phyloP scores from a whole-genome alignment of 2,888 invertebrate species.

The Hydroisotoma schaefferi region DNA sequence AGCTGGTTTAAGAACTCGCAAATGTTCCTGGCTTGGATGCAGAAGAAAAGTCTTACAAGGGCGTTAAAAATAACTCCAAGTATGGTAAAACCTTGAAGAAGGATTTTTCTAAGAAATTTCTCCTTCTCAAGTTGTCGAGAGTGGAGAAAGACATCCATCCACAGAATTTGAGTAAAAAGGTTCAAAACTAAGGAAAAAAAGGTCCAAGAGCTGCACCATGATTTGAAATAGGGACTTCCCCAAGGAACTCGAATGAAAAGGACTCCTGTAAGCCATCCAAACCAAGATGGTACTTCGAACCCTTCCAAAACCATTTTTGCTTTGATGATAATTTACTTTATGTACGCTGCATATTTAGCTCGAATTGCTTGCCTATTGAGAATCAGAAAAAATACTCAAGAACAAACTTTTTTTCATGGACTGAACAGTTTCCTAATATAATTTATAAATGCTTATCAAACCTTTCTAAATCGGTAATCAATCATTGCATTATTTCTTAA shows the following conservation, averaged over 20 bases:
- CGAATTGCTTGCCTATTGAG: no score
- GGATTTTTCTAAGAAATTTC: conserved; percentile 34
- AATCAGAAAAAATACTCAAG: no score
- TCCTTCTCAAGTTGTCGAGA: conserved; percentile 32
- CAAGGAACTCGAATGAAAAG: conserved; percentile 32
- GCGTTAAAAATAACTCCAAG: conserved; percentile 35
- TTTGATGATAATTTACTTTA: no score
- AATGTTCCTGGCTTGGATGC: conserved; percentile 26
- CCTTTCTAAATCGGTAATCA: no score
- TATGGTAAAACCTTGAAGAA: conserved; percentile 35
- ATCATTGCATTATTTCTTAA: no score
- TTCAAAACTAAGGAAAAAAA: conserved; percentile 21
- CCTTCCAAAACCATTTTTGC: conserved; percentile 37
- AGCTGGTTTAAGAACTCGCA: conserved; percentile 32
- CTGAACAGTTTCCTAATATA: no score
- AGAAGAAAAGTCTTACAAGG: conserved; percentile 33
- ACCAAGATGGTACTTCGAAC: conserved; percentile 38
- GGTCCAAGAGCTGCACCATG: conserved; percentile 26
- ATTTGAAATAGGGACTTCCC: conserved; percentile 31
- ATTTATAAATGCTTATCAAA: no score
- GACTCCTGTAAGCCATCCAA: conserved; percentile 36
- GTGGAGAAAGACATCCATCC: conserved; percentile 31
- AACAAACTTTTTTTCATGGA: no score
- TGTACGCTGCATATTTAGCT: no score
- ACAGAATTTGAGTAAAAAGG: conserved; percentile 31